Percentiles rank a stretch among this genome's conserved stretches.
phyloP scores from a whole-genome alignment of 2,888 invertebrate genomes.

The Sesamia inferens region DNA sequence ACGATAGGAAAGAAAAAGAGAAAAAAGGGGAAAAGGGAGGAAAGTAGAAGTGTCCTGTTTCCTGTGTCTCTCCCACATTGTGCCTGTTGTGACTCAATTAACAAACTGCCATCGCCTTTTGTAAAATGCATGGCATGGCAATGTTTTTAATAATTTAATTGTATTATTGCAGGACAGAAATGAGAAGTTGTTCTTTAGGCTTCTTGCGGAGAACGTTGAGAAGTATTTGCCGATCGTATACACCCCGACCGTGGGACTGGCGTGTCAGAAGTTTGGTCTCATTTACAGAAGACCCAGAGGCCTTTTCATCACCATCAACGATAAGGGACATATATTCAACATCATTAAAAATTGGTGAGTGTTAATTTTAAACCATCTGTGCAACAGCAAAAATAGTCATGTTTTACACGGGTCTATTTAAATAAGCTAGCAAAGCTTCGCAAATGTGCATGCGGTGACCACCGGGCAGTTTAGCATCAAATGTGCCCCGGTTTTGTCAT shows the following conservation, averaged over 20 bases:
- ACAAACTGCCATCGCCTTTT: neutral
- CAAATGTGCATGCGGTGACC: neutral
- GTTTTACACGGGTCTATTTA: neutral
- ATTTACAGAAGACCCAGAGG: slow-evolving; percentile 98
- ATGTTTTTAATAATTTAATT: slow-evolving; percentile 67
- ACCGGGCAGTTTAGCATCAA: neutral
- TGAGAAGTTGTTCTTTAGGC: slow-evolving; percentile 98
- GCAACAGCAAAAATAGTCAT: neutral
- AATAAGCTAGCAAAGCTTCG: neutral
- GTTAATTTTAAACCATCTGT: neutral
- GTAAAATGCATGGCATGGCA: slow-evolving; percentile 9
- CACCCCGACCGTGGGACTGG: slow-evolving; percentile 99
- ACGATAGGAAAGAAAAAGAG: too few relatives aligned
- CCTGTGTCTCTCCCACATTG: neutral
- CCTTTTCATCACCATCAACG: slow-evolving; percentile 98
- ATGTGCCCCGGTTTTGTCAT: neutral
- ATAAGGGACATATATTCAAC: slow-evolving; percentile 97
- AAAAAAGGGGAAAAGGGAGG: too few relatives aligned
- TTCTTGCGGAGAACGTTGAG: slow-evolving; percentile 97
- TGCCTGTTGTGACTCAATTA: too few relatives aligned
- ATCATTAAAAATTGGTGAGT: slow-evolving; percentile 97
- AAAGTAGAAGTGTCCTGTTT: too few relatives aligned
- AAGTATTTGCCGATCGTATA: slow-evolving; percentile 99
- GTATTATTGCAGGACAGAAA: slow-evolving; percentile 95
- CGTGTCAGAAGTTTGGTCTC: slow-evolving; percentile 98